These are phyloP conservation scores for Sialis lutaria DNA, from an alignment of 2,888 invertebrate species.

Conservation along the genomic window DNA sequence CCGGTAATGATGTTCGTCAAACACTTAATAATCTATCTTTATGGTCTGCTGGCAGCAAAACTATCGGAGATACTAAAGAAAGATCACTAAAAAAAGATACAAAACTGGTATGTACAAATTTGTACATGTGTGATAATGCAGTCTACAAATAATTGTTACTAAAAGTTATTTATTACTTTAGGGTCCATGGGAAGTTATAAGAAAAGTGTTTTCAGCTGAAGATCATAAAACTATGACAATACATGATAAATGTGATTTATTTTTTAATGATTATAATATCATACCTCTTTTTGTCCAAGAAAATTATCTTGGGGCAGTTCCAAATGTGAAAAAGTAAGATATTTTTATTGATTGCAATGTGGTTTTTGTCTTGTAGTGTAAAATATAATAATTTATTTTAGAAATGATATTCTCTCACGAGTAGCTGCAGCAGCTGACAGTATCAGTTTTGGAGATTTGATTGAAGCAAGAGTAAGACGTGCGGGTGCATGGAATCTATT, in stretches of 20 bases:
- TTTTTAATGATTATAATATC: constrained; percentile 93
- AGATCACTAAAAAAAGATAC: constrained; percentile 57
- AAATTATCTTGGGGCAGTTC: constrained; percentile 76
- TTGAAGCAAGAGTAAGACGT: constrained; percentile 65
- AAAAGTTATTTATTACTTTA: constrained; percentile 17
- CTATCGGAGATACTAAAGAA: too few species aligned
- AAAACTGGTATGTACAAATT: constrained; percentile 50
- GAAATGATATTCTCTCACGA: constrained; percentile 43
- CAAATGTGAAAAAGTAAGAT: constrained; percentile 50
- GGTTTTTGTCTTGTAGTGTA: background rate
- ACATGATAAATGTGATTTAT: constrained; percentile 72
- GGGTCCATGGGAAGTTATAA: constrained; percentile 88
- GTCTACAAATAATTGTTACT: background rate
- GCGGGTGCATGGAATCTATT: constrained; percentile 75
- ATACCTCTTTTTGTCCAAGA: constrained; percentile 96
- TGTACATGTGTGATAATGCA: constrained; percentile 10
- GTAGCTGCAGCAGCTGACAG: constrained; percentile 71
- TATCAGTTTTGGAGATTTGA: constrained; percentile 69
- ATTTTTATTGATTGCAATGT: background rate
- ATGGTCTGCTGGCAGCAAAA: constrained; percentile 40
- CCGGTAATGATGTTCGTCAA: constrained; percentile 88
- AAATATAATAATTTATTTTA: constrained; percentile 17
- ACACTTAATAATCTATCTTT: constrained; percentile 79
- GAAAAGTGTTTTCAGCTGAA: constrained; percentile 69
- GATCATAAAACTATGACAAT: constrained; percentile 64